Conservation (phyloP, 53 echinoderm and acorn worm species). For the Paelopatides confundens region DNA sequence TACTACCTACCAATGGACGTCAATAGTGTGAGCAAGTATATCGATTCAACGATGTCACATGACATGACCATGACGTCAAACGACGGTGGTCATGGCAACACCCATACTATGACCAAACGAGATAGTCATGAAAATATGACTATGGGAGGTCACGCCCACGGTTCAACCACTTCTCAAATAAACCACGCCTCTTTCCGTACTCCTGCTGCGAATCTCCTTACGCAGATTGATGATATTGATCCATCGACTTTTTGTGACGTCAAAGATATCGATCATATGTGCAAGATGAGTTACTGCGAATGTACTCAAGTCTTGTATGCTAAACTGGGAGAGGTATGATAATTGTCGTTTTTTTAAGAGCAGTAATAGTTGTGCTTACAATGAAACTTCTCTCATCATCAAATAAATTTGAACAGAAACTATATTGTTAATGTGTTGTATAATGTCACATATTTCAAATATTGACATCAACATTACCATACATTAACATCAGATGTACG, state of each 20-base stretch:
- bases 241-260: slow-evolving; percentile 58
- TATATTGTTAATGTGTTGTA: no score
- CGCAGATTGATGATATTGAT: slow-evolving; percentile 56
- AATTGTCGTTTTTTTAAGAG: neutral
- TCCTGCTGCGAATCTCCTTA: slow-evolving; percentile 56
- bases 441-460: no score
- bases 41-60: neutral
- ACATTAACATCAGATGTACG: no score
- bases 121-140: neutral
- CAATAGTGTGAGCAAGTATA: slow-evolving; percentile 47
- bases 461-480: no score
- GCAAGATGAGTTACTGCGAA: slow-evolving; percentile 66
- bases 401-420: no score
- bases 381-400: no score
- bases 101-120: neutral
- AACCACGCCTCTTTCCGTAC: slow-evolving; percentile 66
- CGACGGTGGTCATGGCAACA: slow-evolving; percentile 36
- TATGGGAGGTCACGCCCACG: neutral
- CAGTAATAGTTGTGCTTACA: no score
- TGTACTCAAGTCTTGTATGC: slow-evolving; percentile 68
- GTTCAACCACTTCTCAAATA: slow-evolving; percentile 48
- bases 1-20: slow-evolving; percentile 79
- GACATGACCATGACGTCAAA: neutral
- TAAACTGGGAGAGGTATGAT: slow-evolving; percentile 67
- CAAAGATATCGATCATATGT: slow-evolving; percentile 51